Base-by-base conservation (phyloP, 37 sponge, comb jelly and placozoan species). In the Chondrilla cf. caribensis region DNA sequence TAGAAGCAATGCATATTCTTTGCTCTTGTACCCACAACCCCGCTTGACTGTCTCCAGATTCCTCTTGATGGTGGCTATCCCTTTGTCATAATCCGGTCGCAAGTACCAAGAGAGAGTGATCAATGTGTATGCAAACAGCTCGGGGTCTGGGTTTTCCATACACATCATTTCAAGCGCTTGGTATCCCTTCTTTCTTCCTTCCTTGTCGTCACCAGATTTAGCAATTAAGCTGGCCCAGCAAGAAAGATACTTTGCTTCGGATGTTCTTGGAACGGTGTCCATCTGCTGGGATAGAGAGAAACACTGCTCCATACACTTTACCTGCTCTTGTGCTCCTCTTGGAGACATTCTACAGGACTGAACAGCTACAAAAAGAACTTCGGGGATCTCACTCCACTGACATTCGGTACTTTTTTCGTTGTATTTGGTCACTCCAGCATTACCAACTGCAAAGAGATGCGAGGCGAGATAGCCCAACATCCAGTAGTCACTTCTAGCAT, bases 381-480 rank as follows among this genome's bases (percentile, higher is more conserved):
- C 76, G 18, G 76, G 76, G 40, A 73, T 39, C 41, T 73, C 44
- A n/a, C 25, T 39, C 76, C 76, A 73, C 2, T 73, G 44, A 8
- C 44, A 37, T 0, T 73, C 44, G 19, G 24, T 68, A 39, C 25
- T 22, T 15, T 40, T 40, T 39, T 73, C 44, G 4, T 68, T 35
- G 24, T 42, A 73, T n/a, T 39, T 11, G 22, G 31, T 39, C 22
- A 19, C 40, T 37, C 38, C 76, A 25, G 38, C 24, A 11, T 37
- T 2, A 36, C 40, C 76, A 42, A 73, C 14, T 17, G 76, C 24
- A 39, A 73, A 73, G 40, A 73, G 40, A 24, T 73, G 76, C 1
- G 44, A 40, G 7, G 24, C 43, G 24, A 73, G 76, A 24, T 39
- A 73, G n/a, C 76, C 25, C 76, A 14, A 4, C 1, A 21, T 32